Evolutionary conservation across 2,888 invertebrate genomes (phyloP).

Genomic region (Morpho deidamia): DNA sequence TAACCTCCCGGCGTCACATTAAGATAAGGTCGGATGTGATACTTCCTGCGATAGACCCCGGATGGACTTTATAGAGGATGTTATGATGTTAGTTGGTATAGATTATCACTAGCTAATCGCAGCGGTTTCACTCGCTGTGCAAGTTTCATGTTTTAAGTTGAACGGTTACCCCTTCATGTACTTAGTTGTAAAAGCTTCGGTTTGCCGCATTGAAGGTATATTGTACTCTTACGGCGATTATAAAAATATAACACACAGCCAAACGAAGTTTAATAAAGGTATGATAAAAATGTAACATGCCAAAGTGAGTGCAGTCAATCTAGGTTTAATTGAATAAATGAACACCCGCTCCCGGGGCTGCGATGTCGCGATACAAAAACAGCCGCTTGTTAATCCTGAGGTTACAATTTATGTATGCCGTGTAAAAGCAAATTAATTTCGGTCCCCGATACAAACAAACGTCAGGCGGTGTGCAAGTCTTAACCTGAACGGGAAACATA

Average conservation of each 20-base stretch:
- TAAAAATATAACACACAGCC: too few relatives aligned
- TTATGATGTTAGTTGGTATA: not conserved
- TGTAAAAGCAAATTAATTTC: conserved; percentile 21
- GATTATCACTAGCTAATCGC: too few relatives aligned
- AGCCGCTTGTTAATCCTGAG: conserved; percentile 8
- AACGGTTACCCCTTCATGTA: too few relatives aligned
- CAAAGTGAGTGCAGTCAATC: not conserved
- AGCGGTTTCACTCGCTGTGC: too few relatives aligned
- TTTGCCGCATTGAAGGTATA: too few relatives aligned
- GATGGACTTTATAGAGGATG: conserved; percentile 8
- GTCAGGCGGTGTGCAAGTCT: not conserved
- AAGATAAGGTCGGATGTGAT: conserved; percentile 11
- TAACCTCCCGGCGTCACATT: not conserved
- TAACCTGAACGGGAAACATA: not conserved
- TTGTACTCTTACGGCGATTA: too few relatives aligned
- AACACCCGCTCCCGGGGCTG: conserved; percentile 4
- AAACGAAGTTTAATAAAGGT: not conserved
- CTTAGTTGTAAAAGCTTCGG: too few relatives aligned
- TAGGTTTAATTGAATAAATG: conserved; percentile 11
- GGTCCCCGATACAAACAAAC: conserved; percentile 16
- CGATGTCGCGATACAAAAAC: conserved; percentile 9
- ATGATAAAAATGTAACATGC: not conserved
- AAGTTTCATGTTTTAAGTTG: too few relatives aligned
- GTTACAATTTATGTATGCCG: conserved; percentile 13
- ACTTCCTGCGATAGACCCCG: conserved; percentile 6